Base-by-base conservation (phyloP, 2,797 vertebrate species). In the Poliocrania exsul region DNA sequence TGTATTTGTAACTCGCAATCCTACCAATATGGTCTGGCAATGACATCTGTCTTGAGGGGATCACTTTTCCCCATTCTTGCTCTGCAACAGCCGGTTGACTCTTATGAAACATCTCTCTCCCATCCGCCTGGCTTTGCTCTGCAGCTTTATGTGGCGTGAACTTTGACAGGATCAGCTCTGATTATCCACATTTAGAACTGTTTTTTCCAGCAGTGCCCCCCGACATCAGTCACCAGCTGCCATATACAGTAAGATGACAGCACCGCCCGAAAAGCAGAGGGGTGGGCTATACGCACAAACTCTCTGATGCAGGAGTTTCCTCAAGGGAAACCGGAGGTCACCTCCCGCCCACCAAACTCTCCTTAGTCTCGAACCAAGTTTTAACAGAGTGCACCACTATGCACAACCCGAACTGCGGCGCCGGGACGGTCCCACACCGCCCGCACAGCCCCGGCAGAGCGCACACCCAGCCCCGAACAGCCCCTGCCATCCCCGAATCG, bases 11-110 rank as follows among this genome's bases (percentile, higher is more conserved):
- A 64, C 38, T 93, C 66, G 66, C 85, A 65, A 60, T 92, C 2
- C 88, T 88, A 94, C 81, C 89, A 91, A 21, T 37, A 81, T 14
- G 66, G 28, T 84, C 81, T 89, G 82, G 75, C 86, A 95, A 33
- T 58, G 89, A 28, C 42, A 61, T 69, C 70, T 91, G 78, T 91
- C 77, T 94, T 91, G 64, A 78, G 79, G 54, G 67, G 86, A 91
- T 80, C 80, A 85, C 88, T 90, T 84, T 74, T 16, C 26, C 47
- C 46, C 1, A 1, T 17, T 38, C 70, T 92, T 71, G 38, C 53
- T 92, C 64, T 58, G 75, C 51, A 75, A 65, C 26, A 86, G 79
- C 46, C 75, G 65, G 67, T 46, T 73, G 60, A 64, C 88, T 92
- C 92, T 88, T 87, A 88, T 14, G 90, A 86, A 85, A 82, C 54